A percentile compares a stretch with the other conserved stretches of the same genome.
These are phyloP conservation scores for Pimephales promelas DNA, from an alignment of 2,113 vertebrate genomes.

Conservation along the genomic window DNA sequence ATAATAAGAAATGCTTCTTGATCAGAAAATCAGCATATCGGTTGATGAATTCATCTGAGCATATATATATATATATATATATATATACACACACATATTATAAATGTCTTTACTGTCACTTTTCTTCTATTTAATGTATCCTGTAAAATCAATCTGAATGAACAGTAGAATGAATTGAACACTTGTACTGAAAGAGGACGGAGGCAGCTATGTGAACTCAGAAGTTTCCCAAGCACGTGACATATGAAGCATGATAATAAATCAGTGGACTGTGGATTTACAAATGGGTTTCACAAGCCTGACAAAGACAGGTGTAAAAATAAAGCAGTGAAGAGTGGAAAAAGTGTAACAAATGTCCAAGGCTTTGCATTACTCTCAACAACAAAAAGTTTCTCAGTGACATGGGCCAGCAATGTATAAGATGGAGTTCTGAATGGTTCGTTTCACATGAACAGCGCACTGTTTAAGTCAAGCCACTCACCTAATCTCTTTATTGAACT, in stretches of 20 bases:
- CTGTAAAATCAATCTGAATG: no score
- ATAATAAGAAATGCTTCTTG: no score
- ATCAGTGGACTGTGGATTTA: slow-evolving; percentile 21
- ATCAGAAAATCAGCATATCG: no score
- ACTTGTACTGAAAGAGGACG: neutral
- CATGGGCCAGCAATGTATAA: neutral
- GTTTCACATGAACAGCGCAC: neutral
- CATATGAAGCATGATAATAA: slow-evolving; percentile 23
- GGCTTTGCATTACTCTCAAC: neutral
- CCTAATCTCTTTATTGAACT: slow-evolving; percentile 71
- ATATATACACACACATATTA: no score
- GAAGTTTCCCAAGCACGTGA: neutral
- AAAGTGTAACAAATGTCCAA: neutral
- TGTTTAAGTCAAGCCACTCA: slow-evolving; percentile 59
- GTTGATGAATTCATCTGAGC: no score
- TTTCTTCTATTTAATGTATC: neutral
- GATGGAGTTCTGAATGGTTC: neutral
- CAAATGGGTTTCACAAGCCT: neutral
- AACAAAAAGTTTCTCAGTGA: neutral
- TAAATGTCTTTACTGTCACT: neutral
- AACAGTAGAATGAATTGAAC: no score
- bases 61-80: no score
- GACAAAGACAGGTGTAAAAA: slow-evolving; percentile 14
- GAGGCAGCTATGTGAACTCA: neutral
- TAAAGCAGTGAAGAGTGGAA: neutral